Evolutionary conservation across 2,888 invertebrate genomes (phyloP), one percentile per base, ranked within the genome.

Genomic region (Microplitis deprimator): DNA sequence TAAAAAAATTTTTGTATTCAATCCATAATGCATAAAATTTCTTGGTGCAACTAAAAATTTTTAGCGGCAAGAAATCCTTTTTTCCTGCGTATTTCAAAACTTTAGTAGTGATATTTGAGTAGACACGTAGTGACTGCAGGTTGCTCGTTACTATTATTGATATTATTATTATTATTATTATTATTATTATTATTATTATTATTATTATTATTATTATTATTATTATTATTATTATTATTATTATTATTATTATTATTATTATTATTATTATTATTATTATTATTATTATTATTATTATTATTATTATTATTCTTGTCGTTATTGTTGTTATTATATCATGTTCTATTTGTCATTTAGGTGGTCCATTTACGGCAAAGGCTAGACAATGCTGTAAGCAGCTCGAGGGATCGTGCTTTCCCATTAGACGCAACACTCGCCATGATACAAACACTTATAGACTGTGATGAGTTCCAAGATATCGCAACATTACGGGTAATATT

Each of bases 381-480:
- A 87, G 97, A 97, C 90, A 96, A 95, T 89, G 94, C 96, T 68
- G 96, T 97, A 79, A 96, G 96, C 86, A 96, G 96, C 86, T 96
- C 96, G 73, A 92, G 95, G 89, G 97, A 96, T 91, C 93, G 96
- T 82, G 93, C 94, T 80, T 94, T 96, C 88, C 94, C 96, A 81
- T 92, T 96, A 84, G 97, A 97, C 85, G 93, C 96, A 86, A 95
- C 96, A 82, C 91, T 95, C 85, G 94, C 95, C 87, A 97, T 97
- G 96, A 97, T 97, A 87, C 94, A 96, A 90, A 95, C 96, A 82
- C 92, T 98, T 82, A 96, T 98, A 90, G 97, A 98, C 91, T 98
- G 98, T 92, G 98, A 98, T 91, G 97, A 97, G 87, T 97, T 98
- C 93, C 97, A 97, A 91, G 96, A 97, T 88, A 96, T 98, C 87